Conservation (phyloP, 1,140 invertebrate genomes). For the Pantala flavescens region DNA sequence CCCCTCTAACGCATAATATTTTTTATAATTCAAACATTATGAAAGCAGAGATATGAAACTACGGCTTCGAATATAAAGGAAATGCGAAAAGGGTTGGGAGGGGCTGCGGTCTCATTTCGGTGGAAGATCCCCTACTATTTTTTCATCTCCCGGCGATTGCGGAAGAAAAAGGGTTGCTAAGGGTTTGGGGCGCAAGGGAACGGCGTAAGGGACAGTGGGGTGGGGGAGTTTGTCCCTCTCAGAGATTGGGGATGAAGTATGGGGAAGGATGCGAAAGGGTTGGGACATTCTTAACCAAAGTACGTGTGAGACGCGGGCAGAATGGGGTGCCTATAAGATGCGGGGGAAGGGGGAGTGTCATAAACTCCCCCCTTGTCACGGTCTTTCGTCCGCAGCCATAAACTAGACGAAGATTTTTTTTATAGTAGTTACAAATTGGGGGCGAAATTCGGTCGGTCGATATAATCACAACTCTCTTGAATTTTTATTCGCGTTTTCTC, state of each 20-base stretch:
- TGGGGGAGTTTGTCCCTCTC: background rate
- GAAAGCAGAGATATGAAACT: too few relatives aligned
- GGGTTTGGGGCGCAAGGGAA: background rate
- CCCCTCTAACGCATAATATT: too few relatives aligned
- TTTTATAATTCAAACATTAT: too few relatives aligned
- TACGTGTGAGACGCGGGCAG: too few relatives aligned
- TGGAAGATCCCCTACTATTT: background rate
- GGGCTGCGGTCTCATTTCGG: background rate
- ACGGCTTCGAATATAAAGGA: background rate
- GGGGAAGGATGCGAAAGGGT: background rate
- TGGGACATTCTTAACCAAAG: background rate
- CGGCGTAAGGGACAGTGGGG: background rate
- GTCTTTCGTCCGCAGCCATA: conserved; percentile 8
- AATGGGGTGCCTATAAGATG: too few relatives aligned
- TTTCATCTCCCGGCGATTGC: background rate
- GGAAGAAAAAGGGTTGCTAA: background rate
- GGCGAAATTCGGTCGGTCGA: too few relatives aligned
- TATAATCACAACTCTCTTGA: too few relatives aligned
- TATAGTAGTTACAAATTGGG: too few relatives aligned
- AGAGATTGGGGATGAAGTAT: background rate
- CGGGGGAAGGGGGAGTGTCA: too few relatives aligned
- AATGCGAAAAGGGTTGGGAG: background rate
- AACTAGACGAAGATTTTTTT: too few relatives aligned
- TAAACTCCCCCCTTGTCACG: conserved; percentile 9
- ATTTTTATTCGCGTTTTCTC: too few relatives aligned